phyloP scores from a whole-genome alignment of 2,113 vertebrate species.

The Bos taurus region DNA sequence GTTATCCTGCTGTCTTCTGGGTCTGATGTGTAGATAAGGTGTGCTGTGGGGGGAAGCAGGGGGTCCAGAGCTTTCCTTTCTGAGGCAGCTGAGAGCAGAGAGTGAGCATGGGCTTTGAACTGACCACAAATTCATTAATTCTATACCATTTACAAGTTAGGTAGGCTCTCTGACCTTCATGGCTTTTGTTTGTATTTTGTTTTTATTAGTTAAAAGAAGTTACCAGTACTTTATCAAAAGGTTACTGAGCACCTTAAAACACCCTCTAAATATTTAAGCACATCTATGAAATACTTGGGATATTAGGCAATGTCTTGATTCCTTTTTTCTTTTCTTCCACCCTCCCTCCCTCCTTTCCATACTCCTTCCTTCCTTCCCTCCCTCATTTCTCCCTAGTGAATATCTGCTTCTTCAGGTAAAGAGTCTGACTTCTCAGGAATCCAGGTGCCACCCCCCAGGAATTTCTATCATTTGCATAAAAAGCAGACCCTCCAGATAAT shows the following conservation, averaged over 20 bases:
- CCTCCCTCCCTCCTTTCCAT: too few species aligned
- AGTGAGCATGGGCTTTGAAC: too few species aligned
- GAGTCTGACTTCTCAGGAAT: background rate
- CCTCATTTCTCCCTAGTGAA: background rate
- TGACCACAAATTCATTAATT: background rate
- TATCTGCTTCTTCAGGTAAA: background rate
- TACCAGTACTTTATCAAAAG: background rate
- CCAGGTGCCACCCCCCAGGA: background rate
- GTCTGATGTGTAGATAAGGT: too few species aligned
- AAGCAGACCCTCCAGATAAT: background rate
- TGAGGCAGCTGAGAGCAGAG: background rate
- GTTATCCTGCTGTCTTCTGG: fast-evolving
- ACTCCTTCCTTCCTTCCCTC: background rate
- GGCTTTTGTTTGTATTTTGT: background rate
- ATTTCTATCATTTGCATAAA: background rate
- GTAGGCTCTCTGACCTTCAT: background rate
- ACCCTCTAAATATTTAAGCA: background rate
- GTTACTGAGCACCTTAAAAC: background rate
- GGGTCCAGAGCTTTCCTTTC: background rate
- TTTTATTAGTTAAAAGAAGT: background rate
- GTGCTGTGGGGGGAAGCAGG: background rate
- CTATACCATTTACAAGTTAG: background rate
- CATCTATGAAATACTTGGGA: background rate
- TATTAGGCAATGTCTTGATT: background rate
- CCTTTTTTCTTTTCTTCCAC: background rate